These are phyloP conservation scores for Aurelia coerulea DNA, from an alignment of 30 jellyfish, hydroid and myxozoan genomes.

Conservation along the genomic window DNA sequence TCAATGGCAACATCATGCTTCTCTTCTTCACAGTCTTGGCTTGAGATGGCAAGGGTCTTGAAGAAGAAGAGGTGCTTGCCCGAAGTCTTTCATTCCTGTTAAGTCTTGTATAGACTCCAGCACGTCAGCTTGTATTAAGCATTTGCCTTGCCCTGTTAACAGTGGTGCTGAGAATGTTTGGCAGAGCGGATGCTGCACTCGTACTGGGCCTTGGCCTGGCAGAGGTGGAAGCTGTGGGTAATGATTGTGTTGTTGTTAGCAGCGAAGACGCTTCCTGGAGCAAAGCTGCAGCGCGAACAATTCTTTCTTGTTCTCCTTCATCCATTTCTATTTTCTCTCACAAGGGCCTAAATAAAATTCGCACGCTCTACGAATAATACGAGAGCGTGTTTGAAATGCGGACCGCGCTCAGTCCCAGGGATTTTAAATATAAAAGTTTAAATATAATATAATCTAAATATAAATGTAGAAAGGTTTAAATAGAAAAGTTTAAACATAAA, in stretches of 20 bases:
- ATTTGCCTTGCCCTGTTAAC: constrained; percentile 44
- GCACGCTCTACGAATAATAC: no score
- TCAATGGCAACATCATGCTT: constrained; percentile 1
- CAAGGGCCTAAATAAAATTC: no score
- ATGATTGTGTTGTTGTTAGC: constrained; percentile 10
- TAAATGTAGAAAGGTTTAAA: no score
- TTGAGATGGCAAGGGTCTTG: constrained; percentile 7
- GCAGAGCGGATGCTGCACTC: constrained; percentile 25
- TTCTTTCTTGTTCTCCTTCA: constrained; percentile 10
- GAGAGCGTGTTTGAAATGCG: no score
- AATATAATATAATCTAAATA: no score
- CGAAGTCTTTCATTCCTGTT: constrained; percentile 42
- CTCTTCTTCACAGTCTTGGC: constrained; percentile 13
- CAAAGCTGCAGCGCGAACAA: constrained; percentile 54
- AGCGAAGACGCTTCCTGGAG: constrained; percentile 62
- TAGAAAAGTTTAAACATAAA: no score
- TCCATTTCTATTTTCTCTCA: constrained; percentile 4
- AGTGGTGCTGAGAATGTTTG: constrained; percentile 31
- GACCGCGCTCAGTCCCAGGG: no score
- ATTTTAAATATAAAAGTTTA: no score
- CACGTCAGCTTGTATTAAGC: constrained; percentile 36
- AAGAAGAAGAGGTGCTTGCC: constrained; percentile 27
- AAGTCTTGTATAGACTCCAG: constrained; percentile 29
- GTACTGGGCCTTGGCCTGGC: neutral
- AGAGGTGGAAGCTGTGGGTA: neutral